A percentile compares a stretch with the other conserved stretches of the same genome.
phyloP scores from a whole-genome alignment of 2,888 invertebrate species.

The Phyllotreta cruciferae region DNA sequence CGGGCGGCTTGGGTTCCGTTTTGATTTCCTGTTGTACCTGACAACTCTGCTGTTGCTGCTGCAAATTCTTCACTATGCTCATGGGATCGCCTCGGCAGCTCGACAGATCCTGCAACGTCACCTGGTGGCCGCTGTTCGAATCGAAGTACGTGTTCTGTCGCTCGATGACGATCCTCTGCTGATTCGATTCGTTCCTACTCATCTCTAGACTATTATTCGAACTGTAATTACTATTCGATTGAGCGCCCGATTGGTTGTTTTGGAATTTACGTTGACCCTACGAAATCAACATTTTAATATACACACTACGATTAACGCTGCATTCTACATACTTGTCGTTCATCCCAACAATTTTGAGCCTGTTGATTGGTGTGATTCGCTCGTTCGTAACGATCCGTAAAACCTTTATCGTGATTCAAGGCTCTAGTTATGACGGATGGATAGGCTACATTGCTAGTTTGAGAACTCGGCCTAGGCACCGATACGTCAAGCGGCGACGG shows the following conservation, averaged over 20 bases:
- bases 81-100: conserved; percentile 79
- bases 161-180: conserved; percentile 54
- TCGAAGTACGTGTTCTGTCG: conserved; percentile 74
- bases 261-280: conserved; percentile 61
- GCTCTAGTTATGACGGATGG: conserved; percentile 84
- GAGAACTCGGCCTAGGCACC: conserved; percentile 68
- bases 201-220: conserved; percentile 58
- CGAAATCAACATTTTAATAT: background rate
- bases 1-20: conserved; percentile 56
- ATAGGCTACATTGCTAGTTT: conserved; percentile 72
- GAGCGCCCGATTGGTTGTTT: conserved; percentile 56
- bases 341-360: conserved; percentile 67
- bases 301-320: too few species aligned
- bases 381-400: conserved; percentile 65
- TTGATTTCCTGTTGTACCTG: conserved; percentile 55
- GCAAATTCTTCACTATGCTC: conserved; percentile 76
- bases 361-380: conserved; percentile 52
- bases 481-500: conserved; percentile 76
- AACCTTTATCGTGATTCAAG: conserved; percentile 68
- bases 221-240: conserved; percentile 58
- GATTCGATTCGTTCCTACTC: conserved; percentile 39
- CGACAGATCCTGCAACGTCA: conserved; percentile 73
- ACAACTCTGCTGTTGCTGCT: conserved; percentile 54
- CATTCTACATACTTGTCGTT: conserved; percentile 60
- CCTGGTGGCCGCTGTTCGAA: conserved; percentile 64